Evolutionary conservation across 2,888 invertebrate species (phyloP), one percentile per base, ranked within the genome.

Genomic region (Neoascia interrupta): DNA sequence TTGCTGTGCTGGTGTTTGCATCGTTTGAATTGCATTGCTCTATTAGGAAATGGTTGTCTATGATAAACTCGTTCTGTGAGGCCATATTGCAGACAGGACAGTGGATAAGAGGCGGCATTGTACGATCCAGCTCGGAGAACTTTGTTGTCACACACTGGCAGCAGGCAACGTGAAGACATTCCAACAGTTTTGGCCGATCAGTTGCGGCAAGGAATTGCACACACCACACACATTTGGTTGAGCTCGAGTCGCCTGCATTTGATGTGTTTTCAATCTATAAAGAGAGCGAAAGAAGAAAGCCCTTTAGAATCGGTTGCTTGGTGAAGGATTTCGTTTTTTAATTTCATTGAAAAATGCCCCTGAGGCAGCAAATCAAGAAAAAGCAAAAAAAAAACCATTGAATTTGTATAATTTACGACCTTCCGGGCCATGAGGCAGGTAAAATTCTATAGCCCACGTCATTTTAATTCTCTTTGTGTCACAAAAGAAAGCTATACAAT

Each of bases 81-180:
- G 92, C 91, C 85, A 94, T 92, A 80, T 93, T 92, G 87, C 96
- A 96, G 74, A 91, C 89, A 15, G 94, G 93, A 86, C 96, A 96
- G 69, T 88, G 87, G 60, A 89, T 87, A 28, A 88, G 73, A 3
- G 88, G 87, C 8, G 88, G 88, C 84, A 88, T 83, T 5, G 87
- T 86, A 6, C 87, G 87, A 82, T 88, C 89, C 43, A 88, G 66
- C 74, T 89, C 89, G 0, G 86, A 85, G 21, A 94, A 88, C 88
- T 94, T 94, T 68, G 92, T 91, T 82, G 91, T 91, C 83, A 96
- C 90, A 89, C 96, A 96, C 79, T 92, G 90, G 64, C 92, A 91
- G 87, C 97, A 97, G 72, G 94, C 93, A 56, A 96, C 94, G 88
- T 97, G 97, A 82, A 97, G 91, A 87, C 97, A 97, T 89, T 96